Base-by-base conservation (phyloP, 2,113 vertebrate genomes). In the Nesoenas mayeri region DNA sequence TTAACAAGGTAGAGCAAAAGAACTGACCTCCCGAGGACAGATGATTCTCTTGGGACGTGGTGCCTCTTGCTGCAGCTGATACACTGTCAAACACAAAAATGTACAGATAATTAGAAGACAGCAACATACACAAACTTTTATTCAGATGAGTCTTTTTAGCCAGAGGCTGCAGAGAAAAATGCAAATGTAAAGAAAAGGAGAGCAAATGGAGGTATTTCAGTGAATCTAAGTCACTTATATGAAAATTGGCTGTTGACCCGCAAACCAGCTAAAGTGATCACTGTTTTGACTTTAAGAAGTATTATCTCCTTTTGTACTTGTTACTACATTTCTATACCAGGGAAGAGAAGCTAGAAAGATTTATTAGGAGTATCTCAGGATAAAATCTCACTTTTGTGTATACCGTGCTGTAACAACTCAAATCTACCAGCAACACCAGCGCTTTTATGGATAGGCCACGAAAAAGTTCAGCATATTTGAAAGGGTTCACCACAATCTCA, bases 31-130 rank as follows among this genome's bases (percentile, higher is more conserved):
- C 91, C 98, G 98, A 94, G 99, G 98, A 98, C 99, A 99, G 85
- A 98, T 98, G 95, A 99, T 98, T 98, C 99, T 99, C 98, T 99
- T 99, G 98, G 99, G 99, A 92, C 98, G 98, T 22, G 99, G 99
- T 13, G 99, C 99, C 94, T 99, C 99, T 97, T 99, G 99, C 97
- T 99, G 99, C 85, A 99, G 97, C 93, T 99, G 99, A 98, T 99
- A 99, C 95, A 99, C 99, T 99, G 98, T 94, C 92, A 97, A 97
- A 97, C 50, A 98, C 58, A 98, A 96, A 98, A 93, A 96, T 31
- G 26, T 54, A 95, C 89, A 95, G 85, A 97, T 86, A 85, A 97
- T 98, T 93, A 96, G 85, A 95, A 95, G 65, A 77, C 3, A 15
- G 36, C 26, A 94, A 83, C 31, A 74, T 38, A 75, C 42, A 89